phyloP scores from a whole-genome alignment of 2,113 vertebrate species.

The Aythya baeri region DNA sequence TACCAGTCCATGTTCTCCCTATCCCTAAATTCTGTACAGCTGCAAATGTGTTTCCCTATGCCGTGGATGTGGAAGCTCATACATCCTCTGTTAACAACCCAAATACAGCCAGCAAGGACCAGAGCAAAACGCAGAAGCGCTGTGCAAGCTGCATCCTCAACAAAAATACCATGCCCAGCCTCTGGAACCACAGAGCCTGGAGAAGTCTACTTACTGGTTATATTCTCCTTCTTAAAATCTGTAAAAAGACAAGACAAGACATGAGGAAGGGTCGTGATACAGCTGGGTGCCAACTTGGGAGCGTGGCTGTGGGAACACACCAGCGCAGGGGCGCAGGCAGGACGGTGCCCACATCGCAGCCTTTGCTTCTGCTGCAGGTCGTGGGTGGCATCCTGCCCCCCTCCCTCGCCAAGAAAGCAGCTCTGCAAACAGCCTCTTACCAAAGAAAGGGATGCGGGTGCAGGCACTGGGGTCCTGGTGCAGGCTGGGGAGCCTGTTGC shows the following conservation, averaged over 20 bases:
- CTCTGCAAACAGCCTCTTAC: conserved; percentile 70
- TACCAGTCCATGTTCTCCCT: background rate
- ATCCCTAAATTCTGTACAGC: background rate
- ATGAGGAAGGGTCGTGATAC: background rate
- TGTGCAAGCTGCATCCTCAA: background rate
- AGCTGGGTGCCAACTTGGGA: background rate
- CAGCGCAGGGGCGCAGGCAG: background rate
- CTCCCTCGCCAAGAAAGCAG: background rate
- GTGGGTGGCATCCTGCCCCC: rapidly evolving
- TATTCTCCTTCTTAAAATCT: conserved; percentile 90
- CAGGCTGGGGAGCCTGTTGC: conserved; percentile 88
- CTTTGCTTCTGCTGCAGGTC: background rate
- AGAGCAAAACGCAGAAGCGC: background rate
- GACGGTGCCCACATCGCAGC: rapidly evolving
- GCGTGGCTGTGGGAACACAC: no score
- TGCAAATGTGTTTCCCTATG: background rate
- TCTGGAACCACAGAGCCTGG: background rate
- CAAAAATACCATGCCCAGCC: background rate
- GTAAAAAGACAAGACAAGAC: conserved; percentile 72
- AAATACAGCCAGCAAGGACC: background rate
- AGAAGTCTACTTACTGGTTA: conserved; percentile 89
- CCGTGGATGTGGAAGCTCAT: background rate
- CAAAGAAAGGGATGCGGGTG: conserved; percentile 86
- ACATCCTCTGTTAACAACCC: background rate
- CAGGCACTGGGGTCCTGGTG: conserved; percentile 80